phyloP scores from a whole-genome alignment of 1,140 invertebrate species.

The Idris sp. region DNA sequence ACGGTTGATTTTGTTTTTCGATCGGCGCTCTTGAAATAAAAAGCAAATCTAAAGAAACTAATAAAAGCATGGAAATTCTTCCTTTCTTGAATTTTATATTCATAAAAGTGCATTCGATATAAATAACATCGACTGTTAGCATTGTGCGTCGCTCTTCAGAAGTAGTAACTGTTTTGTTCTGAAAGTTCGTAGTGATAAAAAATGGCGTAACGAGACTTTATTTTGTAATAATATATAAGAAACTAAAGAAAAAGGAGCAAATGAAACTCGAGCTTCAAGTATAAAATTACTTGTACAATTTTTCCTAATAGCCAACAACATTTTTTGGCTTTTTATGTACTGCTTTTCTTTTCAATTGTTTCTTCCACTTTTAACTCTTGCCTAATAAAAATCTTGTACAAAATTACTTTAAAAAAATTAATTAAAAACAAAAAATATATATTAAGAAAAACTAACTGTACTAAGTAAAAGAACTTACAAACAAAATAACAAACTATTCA shows the following conservation, averaged over 20 bases:
- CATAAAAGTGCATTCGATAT: constrained; percentile 37
- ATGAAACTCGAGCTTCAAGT: constrained; percentile 46
- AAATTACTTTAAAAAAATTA: no score
- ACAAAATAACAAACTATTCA: no score
- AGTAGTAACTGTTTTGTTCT: constrained; percentile 13
- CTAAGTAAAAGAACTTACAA: no score
- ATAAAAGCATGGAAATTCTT: constrained; percentile 17
- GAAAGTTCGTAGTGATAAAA: constrained; percentile 26
- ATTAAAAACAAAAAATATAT: no score
- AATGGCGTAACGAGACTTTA: constrained; percentile 33
- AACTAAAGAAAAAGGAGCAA: constrained; percentile 21
- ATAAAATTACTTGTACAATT: constrained; percentile 49
- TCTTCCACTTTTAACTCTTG: constrained; percentile 14
- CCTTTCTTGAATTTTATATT: constrained; percentile 8
- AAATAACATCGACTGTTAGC: constrained; percentile 19
- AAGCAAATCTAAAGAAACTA: constrained; percentile 13
- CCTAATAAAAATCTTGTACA: no score
- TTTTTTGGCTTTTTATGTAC: constrained; percentile 15
- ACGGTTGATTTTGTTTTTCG: constrained; percentile 2
- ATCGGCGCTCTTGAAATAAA: constrained; percentile 8
- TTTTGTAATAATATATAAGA: constrained; percentile 42
- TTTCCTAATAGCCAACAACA: constrained; percentile 31
- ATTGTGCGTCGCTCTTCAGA: constrained; percentile 15
- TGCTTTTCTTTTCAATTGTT: not conserved
- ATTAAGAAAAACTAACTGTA: no score